These are phyloP conservation scores for Synanthedon formicaeformis DNA, from an alignment of 2,888 invertebrate genomes.

Conservation along the genomic window DNA sequence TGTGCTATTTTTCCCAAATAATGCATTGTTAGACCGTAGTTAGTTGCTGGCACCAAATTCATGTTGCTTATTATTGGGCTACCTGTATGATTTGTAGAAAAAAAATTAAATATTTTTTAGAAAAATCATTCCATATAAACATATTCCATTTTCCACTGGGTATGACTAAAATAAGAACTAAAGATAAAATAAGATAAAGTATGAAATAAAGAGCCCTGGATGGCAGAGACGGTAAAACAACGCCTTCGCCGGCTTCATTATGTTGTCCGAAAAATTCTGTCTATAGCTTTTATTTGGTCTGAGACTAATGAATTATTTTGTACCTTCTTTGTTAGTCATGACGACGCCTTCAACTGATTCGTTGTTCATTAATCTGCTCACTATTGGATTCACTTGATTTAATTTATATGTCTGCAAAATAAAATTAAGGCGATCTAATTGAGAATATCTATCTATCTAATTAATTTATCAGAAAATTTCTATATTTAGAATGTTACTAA, in stretches of 20 bases:
- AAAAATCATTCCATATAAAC: not conserved
- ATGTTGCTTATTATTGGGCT: conserved; percentile 47
- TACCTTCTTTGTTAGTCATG: conserved; percentile 56
- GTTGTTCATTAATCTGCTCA: conserved; percentile 54
- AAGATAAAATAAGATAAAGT: no score
- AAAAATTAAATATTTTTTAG: not conserved
- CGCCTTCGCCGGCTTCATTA: no score
- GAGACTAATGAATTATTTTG: not conserved
- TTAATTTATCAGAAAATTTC: no score
- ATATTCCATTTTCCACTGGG: no score
- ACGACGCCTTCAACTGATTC: conserved; percentile 53
- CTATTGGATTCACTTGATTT: conserved; percentile 45
- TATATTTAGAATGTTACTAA: no score
- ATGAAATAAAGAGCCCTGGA: no score
- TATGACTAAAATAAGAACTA: no score
- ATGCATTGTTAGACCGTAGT: conserved; percentile 28
- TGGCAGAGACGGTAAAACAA: no score
- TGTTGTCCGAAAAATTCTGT: no score
- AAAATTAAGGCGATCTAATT: not conserved
- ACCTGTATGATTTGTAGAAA: conserved; percentile 20
- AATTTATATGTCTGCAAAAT: conserved; percentile 36
- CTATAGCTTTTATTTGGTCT: no score
- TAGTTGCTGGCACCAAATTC: conserved; percentile 31
- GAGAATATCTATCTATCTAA: not conserved
- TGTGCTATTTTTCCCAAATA: conserved; percentile 30